Evolutionary conservation across 2,113 vertebrate genomes (phyloP).

Genomic region (Syngnathus floridae): DNA sequence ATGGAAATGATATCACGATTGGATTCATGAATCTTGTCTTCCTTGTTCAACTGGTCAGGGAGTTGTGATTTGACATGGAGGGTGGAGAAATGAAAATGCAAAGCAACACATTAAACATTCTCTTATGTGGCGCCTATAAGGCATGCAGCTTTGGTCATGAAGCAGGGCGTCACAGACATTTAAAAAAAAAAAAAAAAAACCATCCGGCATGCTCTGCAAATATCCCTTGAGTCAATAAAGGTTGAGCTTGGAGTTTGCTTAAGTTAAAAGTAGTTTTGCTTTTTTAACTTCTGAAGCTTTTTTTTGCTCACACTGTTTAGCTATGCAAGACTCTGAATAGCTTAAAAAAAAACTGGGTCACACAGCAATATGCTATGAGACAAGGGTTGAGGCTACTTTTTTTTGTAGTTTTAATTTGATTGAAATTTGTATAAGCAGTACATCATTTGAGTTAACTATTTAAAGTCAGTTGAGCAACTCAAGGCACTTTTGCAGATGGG

Average conservation of each 20-base stretch:
- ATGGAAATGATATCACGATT: too few relatives aligned
- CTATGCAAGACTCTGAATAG: background rate
- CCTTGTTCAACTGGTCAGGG: background rate
- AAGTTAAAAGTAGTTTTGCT: background rate
- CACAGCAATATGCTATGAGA: background rate
- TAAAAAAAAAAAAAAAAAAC: slow-evolving; percentile 5
- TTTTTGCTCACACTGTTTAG: background rate
- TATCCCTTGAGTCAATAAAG: slow-evolving; percentile 24
- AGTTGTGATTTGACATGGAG: background rate
- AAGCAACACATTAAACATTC: background rate
- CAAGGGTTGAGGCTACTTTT: too few relatives aligned
- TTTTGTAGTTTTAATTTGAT: too few relatives aligned
- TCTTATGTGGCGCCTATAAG: background rate
- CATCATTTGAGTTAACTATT: background rate
- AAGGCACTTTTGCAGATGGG: background rate
- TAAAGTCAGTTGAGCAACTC: background rate
- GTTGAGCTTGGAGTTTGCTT: background rate
- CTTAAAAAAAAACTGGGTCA: background rate
- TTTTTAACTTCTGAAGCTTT: background rate
- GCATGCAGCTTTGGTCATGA: background rate
- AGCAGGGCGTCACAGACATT: slow-evolving; percentile 10
- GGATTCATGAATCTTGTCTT: background rate
- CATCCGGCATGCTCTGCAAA: slow-evolving; percentile 31
- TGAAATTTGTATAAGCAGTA: background rate
- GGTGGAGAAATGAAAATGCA: background rate